Conservation (phyloP, 2,113 vertebrate species). For the Lucifuga dentata region DNA sequence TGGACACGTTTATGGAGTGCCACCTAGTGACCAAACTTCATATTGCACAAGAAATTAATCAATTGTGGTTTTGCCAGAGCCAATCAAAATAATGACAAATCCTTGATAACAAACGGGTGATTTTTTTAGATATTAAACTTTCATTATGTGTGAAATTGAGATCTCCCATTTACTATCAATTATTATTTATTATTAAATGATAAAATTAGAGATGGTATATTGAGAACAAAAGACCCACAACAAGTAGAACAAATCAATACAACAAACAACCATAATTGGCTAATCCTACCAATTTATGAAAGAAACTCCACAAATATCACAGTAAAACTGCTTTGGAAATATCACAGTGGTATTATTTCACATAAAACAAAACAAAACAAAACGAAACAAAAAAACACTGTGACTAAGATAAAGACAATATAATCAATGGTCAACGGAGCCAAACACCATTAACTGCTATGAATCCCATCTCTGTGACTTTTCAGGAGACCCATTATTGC, state of each 20-base stretch:
- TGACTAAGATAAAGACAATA: neutral
- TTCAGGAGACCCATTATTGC: too few relatives aligned
- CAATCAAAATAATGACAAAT: neutral
- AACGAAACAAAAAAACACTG: neutral
- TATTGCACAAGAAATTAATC: slow-evolving; percentile 20
- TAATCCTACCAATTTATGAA: neutral
- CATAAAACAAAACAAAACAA: slow-evolving; percentile 4
- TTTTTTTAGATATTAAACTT: too few relatives aligned
- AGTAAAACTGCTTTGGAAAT: neutral
- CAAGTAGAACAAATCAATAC: too few relatives aligned
- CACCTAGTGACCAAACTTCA: slow-evolving; percentile 54
- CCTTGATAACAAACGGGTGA: too few relatives aligned
- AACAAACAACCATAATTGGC: too few relatives aligned
- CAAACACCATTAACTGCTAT: too few relatives aligned
- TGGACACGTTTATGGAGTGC: slow-evolving; percentile 32
- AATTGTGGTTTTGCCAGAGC: neutral
- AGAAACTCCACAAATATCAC: neutral
- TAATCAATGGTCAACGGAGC: neutral
- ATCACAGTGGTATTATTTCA: neutral
- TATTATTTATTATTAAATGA: too few relatives aligned
- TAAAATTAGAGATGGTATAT: too few relatives aligned
- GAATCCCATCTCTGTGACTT: too few relatives aligned
- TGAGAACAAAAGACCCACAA: too few relatives aligned
- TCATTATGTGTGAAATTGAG: too few relatives aligned
- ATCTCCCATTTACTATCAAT: too few relatives aligned